These are phyloP conservation scores for Patella caerulea DNA, from an alignment of 2,888 invertebrate species.

Conservation along the genomic window DNA sequence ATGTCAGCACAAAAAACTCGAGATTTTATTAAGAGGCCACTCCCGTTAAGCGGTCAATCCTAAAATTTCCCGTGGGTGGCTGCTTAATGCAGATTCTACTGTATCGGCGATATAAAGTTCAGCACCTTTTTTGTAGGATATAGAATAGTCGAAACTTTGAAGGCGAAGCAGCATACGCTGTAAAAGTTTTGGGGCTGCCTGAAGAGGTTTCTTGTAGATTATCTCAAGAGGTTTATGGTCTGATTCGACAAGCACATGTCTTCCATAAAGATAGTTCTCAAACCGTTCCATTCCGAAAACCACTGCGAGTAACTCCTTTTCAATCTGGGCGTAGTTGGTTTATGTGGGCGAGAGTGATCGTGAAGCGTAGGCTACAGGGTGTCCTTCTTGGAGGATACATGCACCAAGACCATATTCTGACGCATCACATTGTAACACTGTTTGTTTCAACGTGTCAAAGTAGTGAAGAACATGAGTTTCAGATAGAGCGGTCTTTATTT, in stretches of 20 bases:
- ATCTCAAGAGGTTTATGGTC: constrained; percentile 34
- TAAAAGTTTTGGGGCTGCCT: constrained; percentile 19
- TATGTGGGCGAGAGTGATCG: constrained; percentile 25
- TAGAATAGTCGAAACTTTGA: constrained; percentile 28
- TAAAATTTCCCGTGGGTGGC: too few species aligned
- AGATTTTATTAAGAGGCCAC: too few species aligned
- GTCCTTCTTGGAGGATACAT: constrained; percentile 26
- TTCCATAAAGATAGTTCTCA: constrained; percentile 25
- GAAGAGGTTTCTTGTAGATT: constrained; percentile 24
- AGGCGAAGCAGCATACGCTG: constrained; percentile 26
- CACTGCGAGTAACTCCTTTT: constrained; percentile 23
- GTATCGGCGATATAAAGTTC: constrained; percentile 31
- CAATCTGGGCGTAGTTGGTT: constrained; percentile 31
- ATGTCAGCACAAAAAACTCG: too few species aligned
- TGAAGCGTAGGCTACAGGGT: constrained; percentile 21
- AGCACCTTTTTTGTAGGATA: constrained; percentile 28
- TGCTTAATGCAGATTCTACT: too few species aligned
- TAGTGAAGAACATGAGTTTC: constrained; percentile 30
- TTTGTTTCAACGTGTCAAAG: constrained; percentile 25
- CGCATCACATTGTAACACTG: constrained; percentile 31
- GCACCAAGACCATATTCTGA: constrained; percentile 30
- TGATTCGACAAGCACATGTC: constrained; percentile 25
- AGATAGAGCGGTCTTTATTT: constrained; percentile 23
- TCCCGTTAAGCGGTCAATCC: too few species aligned
- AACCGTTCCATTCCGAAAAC: constrained; percentile 27